phyloP scores from a whole-genome alignment of 2,888 invertebrate species.

The Drosophila barbarae region DNA sequence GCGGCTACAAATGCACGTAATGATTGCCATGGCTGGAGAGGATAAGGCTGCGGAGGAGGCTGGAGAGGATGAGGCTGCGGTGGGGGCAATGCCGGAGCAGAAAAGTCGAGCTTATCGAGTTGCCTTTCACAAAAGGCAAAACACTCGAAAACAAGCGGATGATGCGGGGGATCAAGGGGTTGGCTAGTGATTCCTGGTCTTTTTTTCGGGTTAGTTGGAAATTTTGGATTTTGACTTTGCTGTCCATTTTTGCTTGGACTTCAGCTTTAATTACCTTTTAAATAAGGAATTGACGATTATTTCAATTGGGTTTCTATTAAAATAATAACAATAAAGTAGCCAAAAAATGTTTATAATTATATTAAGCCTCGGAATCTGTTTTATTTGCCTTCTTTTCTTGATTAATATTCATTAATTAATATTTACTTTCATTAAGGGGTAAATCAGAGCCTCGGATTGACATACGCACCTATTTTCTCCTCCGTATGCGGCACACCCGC shows the following conservation, averaged over 20 bases:
- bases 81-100: conserved; percentile 19
- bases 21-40: conserved; percentile 39
- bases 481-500: conserved; percentile 48
- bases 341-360: no score
- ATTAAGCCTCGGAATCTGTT: not conserved
- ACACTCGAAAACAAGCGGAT: conserved; percentile 7
- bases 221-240: conserved; percentile 29
- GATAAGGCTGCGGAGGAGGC: not conserved
- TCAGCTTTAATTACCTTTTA: conserved; percentile 3
- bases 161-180: not conserved
- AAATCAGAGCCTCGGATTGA: not conserved
- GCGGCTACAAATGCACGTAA: conserved; percentile 36
- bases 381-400: not conserved
- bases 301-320: no score
- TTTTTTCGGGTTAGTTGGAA: not conserved
- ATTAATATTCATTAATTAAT: not conserved
- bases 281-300: no score
- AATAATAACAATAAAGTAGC: not conserved
- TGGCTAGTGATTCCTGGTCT: not conserved
- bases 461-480: conserved; percentile 77
- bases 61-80: not conserved
- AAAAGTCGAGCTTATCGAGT: conserved; percentile 58
- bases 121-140: conserved; percentile 40
- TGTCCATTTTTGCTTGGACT: conserved; percentile 7
- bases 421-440: not conserved